Conservation (phyloP, 1,140 invertebrate genomes). For the Scaptomyza hsui region DNA sequence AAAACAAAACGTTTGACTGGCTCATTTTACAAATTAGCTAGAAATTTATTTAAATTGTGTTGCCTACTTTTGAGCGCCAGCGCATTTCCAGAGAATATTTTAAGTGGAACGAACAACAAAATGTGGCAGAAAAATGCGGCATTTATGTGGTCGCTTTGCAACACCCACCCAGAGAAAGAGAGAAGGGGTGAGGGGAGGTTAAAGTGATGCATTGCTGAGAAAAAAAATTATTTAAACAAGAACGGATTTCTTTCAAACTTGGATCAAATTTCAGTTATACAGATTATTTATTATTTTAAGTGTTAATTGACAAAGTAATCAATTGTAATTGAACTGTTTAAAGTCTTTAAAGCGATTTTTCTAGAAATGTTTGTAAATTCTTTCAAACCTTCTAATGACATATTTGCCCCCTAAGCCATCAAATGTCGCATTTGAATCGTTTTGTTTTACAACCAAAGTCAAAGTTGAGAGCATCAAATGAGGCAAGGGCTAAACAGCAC, state of each 20-base stretch:
- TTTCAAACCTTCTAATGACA: neutral
- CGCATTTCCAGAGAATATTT: neutral
- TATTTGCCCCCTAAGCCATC: conserved; percentile 11
- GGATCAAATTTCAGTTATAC: too few relatives aligned
- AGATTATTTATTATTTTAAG: conserved; percentile 10
- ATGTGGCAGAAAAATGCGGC: conserved; percentile 43
- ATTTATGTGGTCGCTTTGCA: conserved; percentile 5
- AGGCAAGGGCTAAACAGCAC: neutral
- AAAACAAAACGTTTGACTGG: conserved; percentile 53
- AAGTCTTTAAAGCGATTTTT: too few relatives aligned
- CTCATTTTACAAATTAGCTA: conserved; percentile 70
- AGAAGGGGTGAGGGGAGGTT: neutral
- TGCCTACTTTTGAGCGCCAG: conserved; percentile 46
- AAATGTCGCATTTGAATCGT: conserved; percentile 11
- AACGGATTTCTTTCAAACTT: neutral
- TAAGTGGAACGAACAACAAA: conserved; percentile 12
- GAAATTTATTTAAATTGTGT: conserved; percentile 74
- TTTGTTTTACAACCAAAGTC: conserved; percentile 16
- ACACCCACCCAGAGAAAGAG: neutral
- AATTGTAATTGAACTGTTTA: too few relatives aligned
- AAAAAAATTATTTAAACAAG: conserved; percentile 28
- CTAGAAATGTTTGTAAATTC: too few relatives aligned
- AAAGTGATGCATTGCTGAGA: neutral
- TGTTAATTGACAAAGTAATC: too few relatives aligned
- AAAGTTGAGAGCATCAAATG: conserved; percentile 18